Evolutionary conservation across 2,797 vertebrate species (phyloP), one percentile per base, ranked within the genome.

Genomic region (Kryptolebias ocellatus): DNA sequence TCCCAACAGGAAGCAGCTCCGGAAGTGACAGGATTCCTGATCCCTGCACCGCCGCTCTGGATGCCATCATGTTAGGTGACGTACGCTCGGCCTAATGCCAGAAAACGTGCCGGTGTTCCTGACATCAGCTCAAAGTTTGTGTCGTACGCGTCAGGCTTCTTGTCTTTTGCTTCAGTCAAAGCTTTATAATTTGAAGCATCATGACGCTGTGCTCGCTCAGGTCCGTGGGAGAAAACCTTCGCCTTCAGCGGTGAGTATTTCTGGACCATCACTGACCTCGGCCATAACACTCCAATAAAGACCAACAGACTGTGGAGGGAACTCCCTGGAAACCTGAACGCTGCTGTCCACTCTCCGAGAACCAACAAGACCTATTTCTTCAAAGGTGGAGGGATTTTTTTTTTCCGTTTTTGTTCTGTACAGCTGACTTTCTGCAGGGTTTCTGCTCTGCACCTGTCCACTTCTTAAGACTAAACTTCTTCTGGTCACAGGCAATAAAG

Each of bases 321-420:
- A 2, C 92, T 97, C 47, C 94, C 95, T 0, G 96, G 95, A 54
- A 92, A 93, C 84, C 71, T 97, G 52, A 91, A 92, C 20, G 94
- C 96, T 20, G 96, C 94, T 0, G 96, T 97, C 49, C 80, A 96
- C 80, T 97, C 96, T 18, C 93, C 78, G 51, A 93, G 93, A 78
- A 97, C 95, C 72, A 92, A 94, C 57, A 93, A 95, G 88, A 96
- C 94, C 0, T 95, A 95, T 76, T 96, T 97, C 76, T 92, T 97
- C 37, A 96, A 96, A 93, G 96, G 95, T 96, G 84, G 72, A 57
- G 37, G 39, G 18, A 17, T 37, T 29, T 14, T 51, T 34, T 28
- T 49, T 16, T 34, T 34, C 39, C n/a, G 14, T 37, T 29, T 11
- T 51, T 34, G 28, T 49, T n/a, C 18, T n/a, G 0, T 12, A 15